These are phyloP conservation scores for Aptenodytes forsteri DNA, from an alignment of 2,113 vertebrate genomes.

Conservation along the genomic window DNA sequence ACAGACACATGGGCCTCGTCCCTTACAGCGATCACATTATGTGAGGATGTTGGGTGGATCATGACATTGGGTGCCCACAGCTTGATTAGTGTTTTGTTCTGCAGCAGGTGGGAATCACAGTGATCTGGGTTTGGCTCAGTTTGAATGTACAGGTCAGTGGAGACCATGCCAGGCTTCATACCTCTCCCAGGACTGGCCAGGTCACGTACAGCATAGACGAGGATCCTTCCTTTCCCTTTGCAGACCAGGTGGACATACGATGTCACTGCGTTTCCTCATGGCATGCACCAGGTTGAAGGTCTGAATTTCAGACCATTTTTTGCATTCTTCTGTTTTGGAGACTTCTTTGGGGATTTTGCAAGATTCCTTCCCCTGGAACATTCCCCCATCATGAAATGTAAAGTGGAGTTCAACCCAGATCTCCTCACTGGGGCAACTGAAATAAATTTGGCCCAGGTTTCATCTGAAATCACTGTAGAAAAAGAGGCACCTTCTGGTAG, in stretches of 20 bases:
- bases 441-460: background rate
- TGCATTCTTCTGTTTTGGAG: background rate
- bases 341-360: background rate
- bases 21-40: background rate
- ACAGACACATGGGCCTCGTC: too few relatives aligned
- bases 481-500: background rate
- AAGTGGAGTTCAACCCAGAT: background rate
- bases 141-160: background rate
- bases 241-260: fast-evolving
- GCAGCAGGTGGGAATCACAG: background rate
- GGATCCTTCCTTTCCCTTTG: background rate
- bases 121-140: background rate
- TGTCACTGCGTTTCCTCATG: background rate
- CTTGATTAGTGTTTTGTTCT: background rate
- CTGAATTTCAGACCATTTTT: background rate
- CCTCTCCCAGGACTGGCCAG: background rate
- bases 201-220: background rate
- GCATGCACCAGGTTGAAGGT: background rate
- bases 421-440: background rate
- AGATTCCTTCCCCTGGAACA: background rate
- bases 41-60: background rate
- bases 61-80: fast-evolving
- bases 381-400: background rate
- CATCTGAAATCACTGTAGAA: background rate
- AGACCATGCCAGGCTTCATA: background rate